Evolutionary conservation across 2,888 invertebrate species (phyloP).

Genomic region (Encarsia formosa): DNA sequence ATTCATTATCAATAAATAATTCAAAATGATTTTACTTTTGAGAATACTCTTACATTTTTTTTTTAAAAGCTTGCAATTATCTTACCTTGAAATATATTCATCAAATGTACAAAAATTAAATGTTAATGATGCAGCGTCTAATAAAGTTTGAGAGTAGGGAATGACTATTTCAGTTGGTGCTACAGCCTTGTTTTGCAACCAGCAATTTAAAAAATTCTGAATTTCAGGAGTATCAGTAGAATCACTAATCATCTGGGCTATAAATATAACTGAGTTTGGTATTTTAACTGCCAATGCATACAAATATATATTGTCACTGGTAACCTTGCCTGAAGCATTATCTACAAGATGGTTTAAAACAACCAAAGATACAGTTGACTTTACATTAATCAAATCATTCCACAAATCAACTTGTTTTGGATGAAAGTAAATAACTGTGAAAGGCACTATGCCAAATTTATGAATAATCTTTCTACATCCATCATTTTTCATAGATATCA

Average conservation of each 20-base stretch:
- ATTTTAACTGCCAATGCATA: conserved; percentile 14
- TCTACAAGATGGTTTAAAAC: conserved; percentile 14
- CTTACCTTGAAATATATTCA: conserved; percentile 20
- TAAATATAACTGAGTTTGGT: conserved; percentile 11
- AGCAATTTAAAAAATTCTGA: conserved; percentile 13
- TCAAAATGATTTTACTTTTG: too few relatives aligned
- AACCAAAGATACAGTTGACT: conserved; percentile 16
- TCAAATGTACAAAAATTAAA: conserved; percentile 22
- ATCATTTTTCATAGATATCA: conserved; percentile 12
- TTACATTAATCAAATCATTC: conserved; percentile 13
- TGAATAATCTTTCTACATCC: conserved; percentile 14
- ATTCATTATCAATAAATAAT: too few relatives aligned
- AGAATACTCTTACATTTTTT: too few relatives aligned
- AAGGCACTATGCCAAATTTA: conserved; percentile 14
- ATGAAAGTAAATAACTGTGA: conserved; percentile 18
- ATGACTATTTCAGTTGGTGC: conserved; percentile 15
- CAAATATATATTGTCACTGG: conserved; percentile 11
- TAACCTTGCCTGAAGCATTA: conserved; percentile 11
- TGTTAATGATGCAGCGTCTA: conserved; percentile 21
- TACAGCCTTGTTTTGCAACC: conserved; percentile 10
- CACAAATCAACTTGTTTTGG: conserved; percentile 17
- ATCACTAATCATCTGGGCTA: conserved; percentile 20
- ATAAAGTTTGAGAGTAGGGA: conserved; percentile 12
- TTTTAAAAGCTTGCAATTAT: too few relatives aligned
- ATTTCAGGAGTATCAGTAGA: conserved; percentile 9